Evolutionary conservation across 2,113 vertebrate genomes (phyloP).

Genomic region (Eudyptes chrysolophus): DNA sequence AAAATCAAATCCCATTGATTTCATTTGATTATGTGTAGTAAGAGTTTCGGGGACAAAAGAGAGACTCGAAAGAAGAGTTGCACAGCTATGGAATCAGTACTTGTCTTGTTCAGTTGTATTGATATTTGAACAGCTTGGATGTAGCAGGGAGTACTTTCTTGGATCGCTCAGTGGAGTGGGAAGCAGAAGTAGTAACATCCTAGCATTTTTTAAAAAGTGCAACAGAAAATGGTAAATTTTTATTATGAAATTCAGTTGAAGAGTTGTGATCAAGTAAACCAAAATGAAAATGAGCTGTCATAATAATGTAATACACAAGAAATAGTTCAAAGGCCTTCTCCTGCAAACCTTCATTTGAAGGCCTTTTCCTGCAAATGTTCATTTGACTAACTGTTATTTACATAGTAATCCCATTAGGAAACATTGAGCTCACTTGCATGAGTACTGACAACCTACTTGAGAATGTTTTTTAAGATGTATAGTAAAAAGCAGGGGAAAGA

Average conservation of each 20-base stretch:
- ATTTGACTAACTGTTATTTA: background rate
- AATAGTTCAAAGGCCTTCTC: background rate
- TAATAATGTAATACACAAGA: background rate
- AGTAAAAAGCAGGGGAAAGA: background rate
- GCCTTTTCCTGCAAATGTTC: background rate
- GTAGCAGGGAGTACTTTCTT: background rate
- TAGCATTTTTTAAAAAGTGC: background rate
- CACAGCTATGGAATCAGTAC: background rate
- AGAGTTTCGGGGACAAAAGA: background rate
- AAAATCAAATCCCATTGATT: constrained; percentile 27
- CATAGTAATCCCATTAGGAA: background rate
- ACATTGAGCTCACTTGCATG: background rate
- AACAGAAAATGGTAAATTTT: background rate
- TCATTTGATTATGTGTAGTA: background rate
- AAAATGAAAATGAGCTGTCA: background rate
- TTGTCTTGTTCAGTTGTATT: background rate
- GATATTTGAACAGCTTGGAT: background rate
- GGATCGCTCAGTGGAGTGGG: background rate
- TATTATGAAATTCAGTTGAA: background rate
- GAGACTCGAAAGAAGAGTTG: background rate
- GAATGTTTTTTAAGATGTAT: background rate
- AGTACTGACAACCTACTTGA: background rate
- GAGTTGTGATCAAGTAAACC: background rate
- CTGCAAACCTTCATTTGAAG: background rate
- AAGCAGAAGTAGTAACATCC: background rate